Conservation (phyloP, 2,797 vertebrate genomes). For the Acipenser ruthenus region DNA sequence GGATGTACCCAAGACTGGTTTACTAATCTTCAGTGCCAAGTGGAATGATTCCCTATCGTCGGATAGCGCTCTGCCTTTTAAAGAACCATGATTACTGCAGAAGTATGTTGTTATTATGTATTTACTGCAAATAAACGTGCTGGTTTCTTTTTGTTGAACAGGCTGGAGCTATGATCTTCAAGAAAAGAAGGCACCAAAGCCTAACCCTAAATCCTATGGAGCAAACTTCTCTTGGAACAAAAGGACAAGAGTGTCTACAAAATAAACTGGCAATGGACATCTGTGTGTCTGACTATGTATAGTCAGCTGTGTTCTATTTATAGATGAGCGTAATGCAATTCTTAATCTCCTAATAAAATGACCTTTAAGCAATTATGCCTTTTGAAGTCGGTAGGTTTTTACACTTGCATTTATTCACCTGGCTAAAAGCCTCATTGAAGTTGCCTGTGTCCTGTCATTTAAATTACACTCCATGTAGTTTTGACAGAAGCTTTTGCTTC, state of each 20-base stretch:
- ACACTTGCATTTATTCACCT: too few species aligned
- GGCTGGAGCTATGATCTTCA: slow-evolving; percentile 92
- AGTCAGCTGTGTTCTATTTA: slow-evolving; percentile 65
- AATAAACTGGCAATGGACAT: slow-evolving; percentile 68
- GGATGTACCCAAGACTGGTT: too few species aligned
- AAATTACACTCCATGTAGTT: too few species aligned
- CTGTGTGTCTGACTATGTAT: slow-evolving; percentile 49
- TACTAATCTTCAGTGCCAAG: too few species aligned
- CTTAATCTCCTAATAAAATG: slow-evolving; percentile 81
- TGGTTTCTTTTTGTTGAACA: slow-evolving; percentile 41
- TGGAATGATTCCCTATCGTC: too few species aligned
- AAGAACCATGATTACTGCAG: too few species aligned
- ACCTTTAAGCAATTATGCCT: slow-evolving; percentile 51
- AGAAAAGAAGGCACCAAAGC: slow-evolving; percentile 80
- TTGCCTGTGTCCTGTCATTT: too few species aligned
- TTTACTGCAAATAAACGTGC: slow-evolving; percentile 17
- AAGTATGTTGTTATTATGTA: too few species aligned
- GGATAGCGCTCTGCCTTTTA: too few species aligned
- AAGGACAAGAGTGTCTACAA: slow-evolving; percentile 88
- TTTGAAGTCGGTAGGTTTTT: not conserved
- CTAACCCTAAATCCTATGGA: slow-evolving; percentile 90
- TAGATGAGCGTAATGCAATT: slow-evolving; percentile 59
- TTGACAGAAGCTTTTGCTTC: too few species aligned
- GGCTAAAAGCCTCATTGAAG: too few species aligned
- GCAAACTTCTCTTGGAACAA: slow-evolving; percentile 98